phyloP scores from a whole-genome alignment of 2,888 invertebrate genomes.

The Caenorhabditis sp. region DNA sequence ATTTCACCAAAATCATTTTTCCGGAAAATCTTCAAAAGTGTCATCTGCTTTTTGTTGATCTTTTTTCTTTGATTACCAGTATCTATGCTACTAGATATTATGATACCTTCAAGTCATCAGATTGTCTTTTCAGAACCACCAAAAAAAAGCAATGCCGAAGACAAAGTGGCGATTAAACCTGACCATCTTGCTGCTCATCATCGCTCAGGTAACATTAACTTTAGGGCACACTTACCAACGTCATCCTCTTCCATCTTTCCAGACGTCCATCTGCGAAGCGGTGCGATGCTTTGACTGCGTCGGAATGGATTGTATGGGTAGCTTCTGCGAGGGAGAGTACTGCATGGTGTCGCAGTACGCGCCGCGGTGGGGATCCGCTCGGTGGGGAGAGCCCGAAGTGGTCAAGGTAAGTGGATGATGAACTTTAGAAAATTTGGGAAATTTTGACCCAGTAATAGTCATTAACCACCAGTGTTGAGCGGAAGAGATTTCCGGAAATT shows the following conservation, averaged over 20 bases:
- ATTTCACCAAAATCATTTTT: too few species aligned
- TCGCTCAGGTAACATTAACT: constrained; percentile 32
- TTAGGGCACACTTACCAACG: not conserved
- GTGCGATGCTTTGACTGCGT: constrained; percentile 81
- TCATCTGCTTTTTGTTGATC: not conserved
- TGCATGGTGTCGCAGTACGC: constrained; percentile 74
- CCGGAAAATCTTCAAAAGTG: too few species aligned
- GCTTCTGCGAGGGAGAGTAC: constrained; percentile 75
- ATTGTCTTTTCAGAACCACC: constrained; percentile 19
- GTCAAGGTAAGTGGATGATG: constrained; percentile 69
- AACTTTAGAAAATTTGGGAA: not conserved
- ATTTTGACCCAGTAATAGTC: too few species aligned
- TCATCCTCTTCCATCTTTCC: constrained; percentile 12
- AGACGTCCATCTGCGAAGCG: constrained; percentile 54
- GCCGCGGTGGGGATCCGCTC: constrained; percentile 79
- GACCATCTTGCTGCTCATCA: constrained; percentile 41
- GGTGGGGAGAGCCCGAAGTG: constrained; percentile 77
- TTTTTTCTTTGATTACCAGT: not conserved
- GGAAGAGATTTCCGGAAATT: too few species aligned
- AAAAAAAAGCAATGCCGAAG: constrained; percentile 42
- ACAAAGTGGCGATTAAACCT: constrained; percentile 65
- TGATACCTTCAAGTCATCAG: not conserved
- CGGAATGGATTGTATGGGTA: constrained; percentile 76
- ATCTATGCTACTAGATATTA: too few species aligned
- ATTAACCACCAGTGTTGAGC: too few species aligned